Evolutionary conservation across 53 echinoderm and acorn worm genomes (phyloP).

Genomic region (Echinarachnius parma): DNA sequence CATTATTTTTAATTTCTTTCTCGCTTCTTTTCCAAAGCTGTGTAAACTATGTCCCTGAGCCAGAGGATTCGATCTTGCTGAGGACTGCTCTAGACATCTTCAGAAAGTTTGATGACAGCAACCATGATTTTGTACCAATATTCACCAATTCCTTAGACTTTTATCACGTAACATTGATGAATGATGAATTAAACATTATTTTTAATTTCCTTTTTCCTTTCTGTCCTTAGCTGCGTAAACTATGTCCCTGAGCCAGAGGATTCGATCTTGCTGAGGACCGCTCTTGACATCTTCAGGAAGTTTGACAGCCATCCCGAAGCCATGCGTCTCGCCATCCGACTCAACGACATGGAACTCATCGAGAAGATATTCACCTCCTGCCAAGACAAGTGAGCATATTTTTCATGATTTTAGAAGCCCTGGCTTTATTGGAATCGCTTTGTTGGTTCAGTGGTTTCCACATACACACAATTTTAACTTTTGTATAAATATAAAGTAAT

Average conservation of each 20-base stretch:
- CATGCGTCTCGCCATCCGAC: slow-evolving; percentile 74
- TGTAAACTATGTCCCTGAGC: slow-evolving; percentile 97
- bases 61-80: slow-evolving; percentile 82
- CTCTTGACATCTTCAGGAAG: slow-evolving; percentile 77
- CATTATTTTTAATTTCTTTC: too few species aligned
- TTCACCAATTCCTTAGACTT: too few species aligned
- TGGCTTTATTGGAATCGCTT: too few species aligned
- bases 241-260: slow-evolving; percentile 98
- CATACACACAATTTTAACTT: too few species aligned
- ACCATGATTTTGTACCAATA: too few species aligned
- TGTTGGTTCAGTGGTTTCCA: too few species aligned
- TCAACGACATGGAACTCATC: slow-evolving; percentile 90
- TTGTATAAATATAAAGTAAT: too few species aligned
- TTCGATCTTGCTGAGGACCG: slow-evolving; percentile 72
- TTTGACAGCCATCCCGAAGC: slow-evolving; percentile 88
- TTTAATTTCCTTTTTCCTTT: too few species aligned
- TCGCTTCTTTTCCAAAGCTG: too few species aligned
- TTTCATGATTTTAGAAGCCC: too few species aligned
- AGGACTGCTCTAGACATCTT: slow-evolving; percentile 79
- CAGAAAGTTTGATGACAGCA: slow-evolving; percentile 89
- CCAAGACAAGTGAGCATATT: slow-evolving; percentile 84
- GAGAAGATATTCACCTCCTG: slow-evolving; percentile 84
- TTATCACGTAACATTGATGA: too few species aligned
- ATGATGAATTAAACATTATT: too few species aligned
- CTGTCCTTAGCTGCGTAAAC: slow-evolving; percentile 75